These are phyloP conservation scores for Silurus asotus DNA, from an alignment of 2,113 vertebrate species.

Conservation along the genomic window DNA sequence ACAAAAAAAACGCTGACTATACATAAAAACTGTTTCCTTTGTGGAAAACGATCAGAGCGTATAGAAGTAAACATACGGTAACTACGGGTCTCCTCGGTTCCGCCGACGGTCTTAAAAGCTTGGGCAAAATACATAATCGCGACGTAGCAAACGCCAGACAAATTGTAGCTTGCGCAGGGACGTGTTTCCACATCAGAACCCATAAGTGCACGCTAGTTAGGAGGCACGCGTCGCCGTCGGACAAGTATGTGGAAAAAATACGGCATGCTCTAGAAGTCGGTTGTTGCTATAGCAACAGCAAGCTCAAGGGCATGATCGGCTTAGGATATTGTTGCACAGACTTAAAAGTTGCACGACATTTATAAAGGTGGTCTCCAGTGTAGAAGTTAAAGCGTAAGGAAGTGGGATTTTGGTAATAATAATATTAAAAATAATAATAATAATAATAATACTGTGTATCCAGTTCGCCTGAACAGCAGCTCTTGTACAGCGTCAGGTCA, in stretches of 20 bases:
- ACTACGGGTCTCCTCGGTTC: background rate
- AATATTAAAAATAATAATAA: too few relatives aligned
- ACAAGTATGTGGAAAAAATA: background rate
- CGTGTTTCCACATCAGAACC: background rate
- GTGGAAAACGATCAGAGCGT: constrained; percentile 3
- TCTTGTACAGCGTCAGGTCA: background rate
- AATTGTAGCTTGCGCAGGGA: constrained; percentile 26
- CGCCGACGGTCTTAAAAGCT: constrained; percentile 9
- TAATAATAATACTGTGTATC: background rate
- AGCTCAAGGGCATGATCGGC: background rate
- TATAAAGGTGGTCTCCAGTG: background rate
- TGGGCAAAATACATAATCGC: background rate
- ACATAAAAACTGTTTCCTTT: background rate
- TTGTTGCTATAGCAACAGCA: background rate
- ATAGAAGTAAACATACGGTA: background rate
- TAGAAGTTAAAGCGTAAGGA: background rate
- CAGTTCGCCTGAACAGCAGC: background rate
- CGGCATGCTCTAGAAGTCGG: too few relatives aligned
- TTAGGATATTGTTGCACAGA: background rate
- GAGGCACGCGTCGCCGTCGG: too few relatives aligned
- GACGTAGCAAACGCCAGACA: constrained; percentile 7
- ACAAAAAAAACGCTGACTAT: background rate
- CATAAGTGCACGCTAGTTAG: background rate
- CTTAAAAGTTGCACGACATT: background rate
- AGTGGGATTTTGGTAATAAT: background rate